A percentile compares a stretch with the other conserved stretches of the same genome.
Evolutionary conservation across 2,888 invertebrate genomes (phyloP).

Genomic region (Electrophaes corylata): DNA sequence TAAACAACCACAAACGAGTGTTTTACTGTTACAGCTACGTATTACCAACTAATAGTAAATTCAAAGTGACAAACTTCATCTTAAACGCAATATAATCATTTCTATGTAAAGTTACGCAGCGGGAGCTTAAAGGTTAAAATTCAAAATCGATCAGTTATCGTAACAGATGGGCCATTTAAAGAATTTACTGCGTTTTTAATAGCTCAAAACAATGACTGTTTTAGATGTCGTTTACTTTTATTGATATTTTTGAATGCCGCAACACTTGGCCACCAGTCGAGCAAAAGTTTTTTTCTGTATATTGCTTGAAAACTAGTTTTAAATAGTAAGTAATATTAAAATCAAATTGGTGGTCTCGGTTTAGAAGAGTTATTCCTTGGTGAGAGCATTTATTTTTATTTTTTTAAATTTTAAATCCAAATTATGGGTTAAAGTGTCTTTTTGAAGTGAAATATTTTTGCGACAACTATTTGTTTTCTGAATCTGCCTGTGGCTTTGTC

Average conservation of each 20-base stretch:
- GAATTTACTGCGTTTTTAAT: slow-evolving; percentile 58
- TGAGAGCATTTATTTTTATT: too few relatives aligned
- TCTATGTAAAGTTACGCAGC: slow-evolving; percentile 62
- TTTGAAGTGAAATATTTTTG: too few relatives aligned
- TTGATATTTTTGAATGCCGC: slow-evolving; percentile 38
- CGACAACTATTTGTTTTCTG: too few relatives aligned
- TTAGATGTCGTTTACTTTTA: slow-evolving; percentile 46
- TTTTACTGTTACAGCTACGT: slow-evolving; percentile 53
- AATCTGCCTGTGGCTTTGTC: too few relatives aligned
- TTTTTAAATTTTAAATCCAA: too few relatives aligned
- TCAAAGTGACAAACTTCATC: slow-evolving; percentile 66
- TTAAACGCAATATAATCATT: slow-evolving; percentile 53
- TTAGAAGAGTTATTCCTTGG: too few relatives aligned
- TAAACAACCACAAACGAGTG: slow-evolving; percentile 54
- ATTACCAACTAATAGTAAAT: slow-evolving; percentile 59
- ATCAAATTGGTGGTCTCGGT: too few relatives aligned
- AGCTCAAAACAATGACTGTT: slow-evolving; percentile 59
- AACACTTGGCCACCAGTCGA: neutral
- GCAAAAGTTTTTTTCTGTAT: too few relatives aligned
- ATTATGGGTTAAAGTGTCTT: too few relatives aligned
- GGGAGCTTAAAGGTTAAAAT: slow-evolving; percentile 58
- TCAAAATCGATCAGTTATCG: slow-evolving; percentile 57
- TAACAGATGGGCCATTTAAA: slow-evolving; percentile 60
- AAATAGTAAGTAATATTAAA: too few relatives aligned
- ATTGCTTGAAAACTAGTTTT: too few relatives aligned